Conservation (phyloP, 2,888 invertebrate genomes). For the Synanthedon andrenaeformis region DNA sequence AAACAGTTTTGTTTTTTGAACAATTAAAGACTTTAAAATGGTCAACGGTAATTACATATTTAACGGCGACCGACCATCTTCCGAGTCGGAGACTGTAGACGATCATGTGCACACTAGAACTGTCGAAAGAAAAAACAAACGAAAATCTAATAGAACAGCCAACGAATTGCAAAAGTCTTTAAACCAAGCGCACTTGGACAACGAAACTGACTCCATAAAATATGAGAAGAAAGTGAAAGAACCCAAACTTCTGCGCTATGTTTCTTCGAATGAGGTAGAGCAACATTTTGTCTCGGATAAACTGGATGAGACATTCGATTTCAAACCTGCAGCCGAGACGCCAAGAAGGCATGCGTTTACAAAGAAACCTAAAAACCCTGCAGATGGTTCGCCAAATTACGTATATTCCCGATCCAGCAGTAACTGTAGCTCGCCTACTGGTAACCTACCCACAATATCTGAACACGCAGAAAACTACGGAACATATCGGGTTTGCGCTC, state of each 20-base stretch:
- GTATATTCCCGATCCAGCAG: conserved; percentile 58
- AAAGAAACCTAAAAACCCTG: conserved; percentile 55
- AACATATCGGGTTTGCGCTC: conserved; percentile 39
- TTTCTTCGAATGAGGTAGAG: conserved; percentile 52
- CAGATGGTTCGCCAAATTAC: conserved; percentile 57
- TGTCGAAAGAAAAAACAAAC: conserved; percentile 41
- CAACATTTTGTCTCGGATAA: conserved; percentile 52
- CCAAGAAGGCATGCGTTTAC: conserved; percentile 48
- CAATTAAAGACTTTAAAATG: conserved; percentile 29
- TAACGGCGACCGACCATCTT: conserved; percentile 54
- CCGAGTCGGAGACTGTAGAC: conserved; percentile 55
- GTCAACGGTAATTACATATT: conserved; percentile 63
- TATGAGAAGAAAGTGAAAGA: conserved; percentile 58
- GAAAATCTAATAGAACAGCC: conserved; percentile 41
- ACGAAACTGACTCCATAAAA: conserved; percentile 58
- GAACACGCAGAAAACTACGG: conserved; percentile 55
- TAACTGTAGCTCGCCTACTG: conserved; percentile 56
- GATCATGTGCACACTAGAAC: conserved; percentile 53
- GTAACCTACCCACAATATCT: conserved; percentile 56
- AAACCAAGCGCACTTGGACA: conserved; percentile 49
- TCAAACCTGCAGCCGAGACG: conserved; percentile 44
- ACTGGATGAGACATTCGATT: conserved; percentile 49
- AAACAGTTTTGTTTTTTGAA: too few relatives aligned
- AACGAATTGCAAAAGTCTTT: conserved; percentile 47
- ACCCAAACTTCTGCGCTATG: conserved; percentile 50